Evolutionary conservation across 2,888 invertebrate genomes (phyloP), one percentile per base, ranked within the genome.

Genomic region (Tetranychus truncatus): DNA sequence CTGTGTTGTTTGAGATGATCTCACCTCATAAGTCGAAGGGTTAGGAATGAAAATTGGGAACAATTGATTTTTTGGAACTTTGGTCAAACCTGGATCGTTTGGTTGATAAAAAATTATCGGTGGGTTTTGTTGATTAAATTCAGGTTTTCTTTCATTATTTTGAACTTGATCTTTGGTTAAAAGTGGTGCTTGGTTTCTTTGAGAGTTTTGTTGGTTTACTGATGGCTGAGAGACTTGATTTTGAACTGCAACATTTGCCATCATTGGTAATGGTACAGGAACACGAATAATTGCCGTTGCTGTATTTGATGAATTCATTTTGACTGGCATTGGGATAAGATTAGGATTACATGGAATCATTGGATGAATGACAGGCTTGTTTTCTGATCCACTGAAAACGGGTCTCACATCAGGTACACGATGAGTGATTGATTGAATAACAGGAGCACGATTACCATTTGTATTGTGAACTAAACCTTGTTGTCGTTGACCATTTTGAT

Each of bases 91-190:
- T 20, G 69, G 69, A 69, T 69, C 69, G 34, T 69, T 24, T 1
- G 34, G 34, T 9, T 21, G 69, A 24, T 69, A 69, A 69, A 69
- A 69, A 20, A 69, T 69, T 69, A 69, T 69, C 69, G 69, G 69
- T 55, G 55, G 55, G 7, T 55, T 55, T 55, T 15, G 55, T 55
- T 9, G 15, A 55, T 55, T 55, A 8, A 55, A 55, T 15, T 55
- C 55, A 55, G 11, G 9, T 55, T 55, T 55, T 15, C 15, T 55
- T 15, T 55, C 55, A 15, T 55, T 15, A 55, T 55, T 55, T 55
- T 55, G 55, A 55, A 15, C 55, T 34, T 34, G 34, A 55, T 55
- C 15, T 55, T 55, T 55, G 55, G 55, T 55, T 55, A 15, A 55
- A 15, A 1, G 55, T 55, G 3, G 2, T 5, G 9, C 5, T 55